Evolutionary conservation across 2,888 invertebrate genomes (phyloP).

Genomic region (Phortica okadai): DNA sequence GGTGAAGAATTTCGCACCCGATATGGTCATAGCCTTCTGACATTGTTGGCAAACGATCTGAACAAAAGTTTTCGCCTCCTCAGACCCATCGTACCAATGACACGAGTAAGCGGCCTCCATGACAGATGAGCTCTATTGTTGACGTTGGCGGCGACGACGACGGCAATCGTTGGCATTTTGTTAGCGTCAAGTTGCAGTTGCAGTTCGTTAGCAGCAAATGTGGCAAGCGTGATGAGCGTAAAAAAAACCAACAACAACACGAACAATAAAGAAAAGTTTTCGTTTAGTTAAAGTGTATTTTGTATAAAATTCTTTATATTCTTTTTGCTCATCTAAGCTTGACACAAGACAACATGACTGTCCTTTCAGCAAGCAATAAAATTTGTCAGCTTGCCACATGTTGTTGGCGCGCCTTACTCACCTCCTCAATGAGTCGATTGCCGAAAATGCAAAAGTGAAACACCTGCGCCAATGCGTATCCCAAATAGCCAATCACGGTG

Average conservation of each 20-base stretch:
- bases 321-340: not conserved
- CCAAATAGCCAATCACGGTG: conserved; percentile 86
- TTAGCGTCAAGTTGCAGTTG: not conserved
- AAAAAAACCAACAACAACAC: not conserved
- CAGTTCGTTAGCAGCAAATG: not conserved
- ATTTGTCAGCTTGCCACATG: not conserved
- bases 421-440: conserved; percentile 91
- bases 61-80: conserved; percentile 92
- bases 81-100: conserved; percentile 93
- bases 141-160: not conserved
- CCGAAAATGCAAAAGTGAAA: conserved; percentile 93
- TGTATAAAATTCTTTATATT: not conserved
- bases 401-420: conserved; percentile 67
- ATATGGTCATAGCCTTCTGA: conserved; percentile 92
- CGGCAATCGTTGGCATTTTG: not conserved
- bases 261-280: not conserved
- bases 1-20: conserved; percentile 92
- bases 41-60: conserved; percentile 94
- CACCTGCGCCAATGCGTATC: conserved; percentile 89
- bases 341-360: not conserved
- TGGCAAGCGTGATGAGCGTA: not conserved
- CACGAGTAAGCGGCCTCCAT: conserved; percentile 95
- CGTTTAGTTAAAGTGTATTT: not conserved
- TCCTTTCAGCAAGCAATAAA: no score
- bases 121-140: conserved; percentile 88